These are phyloP conservation scores for Aphodius granarius DNA, from an alignment of 2,888 invertebrate species.

Conservation along the genomic window DNA sequence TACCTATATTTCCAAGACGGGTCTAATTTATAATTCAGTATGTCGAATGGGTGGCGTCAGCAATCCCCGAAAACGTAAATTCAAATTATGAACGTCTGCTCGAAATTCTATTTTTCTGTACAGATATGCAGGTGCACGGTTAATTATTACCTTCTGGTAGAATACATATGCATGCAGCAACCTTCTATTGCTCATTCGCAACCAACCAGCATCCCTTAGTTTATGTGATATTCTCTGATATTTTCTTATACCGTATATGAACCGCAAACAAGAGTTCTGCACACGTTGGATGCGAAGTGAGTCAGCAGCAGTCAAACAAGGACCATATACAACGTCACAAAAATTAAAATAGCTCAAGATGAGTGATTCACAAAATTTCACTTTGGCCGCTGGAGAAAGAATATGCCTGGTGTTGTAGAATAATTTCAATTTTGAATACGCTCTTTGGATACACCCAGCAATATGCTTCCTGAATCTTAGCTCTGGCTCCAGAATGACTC, in stretches of 20 bases:
- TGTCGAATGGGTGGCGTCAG: too few relatives aligned
- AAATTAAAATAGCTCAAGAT: constrained; percentile 18
- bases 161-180: constrained; percentile 11
- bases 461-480: too few relatives aligned
- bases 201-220: constrained; percentile 3
- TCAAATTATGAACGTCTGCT: constrained; percentile 10
- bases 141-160: constrained; percentile 8
- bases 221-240: not conserved
- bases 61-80: not conserved
- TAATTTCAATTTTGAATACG: constrained; percentile 3
- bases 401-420: not conserved
- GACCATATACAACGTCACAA: constrained; percentile 18
- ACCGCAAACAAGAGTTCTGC: constrained; percentile 23
- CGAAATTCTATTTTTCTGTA: constrained; percentile 17
- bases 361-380: constrained; percentile 2
- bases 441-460: not conserved
- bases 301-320: constrained; percentile 9
- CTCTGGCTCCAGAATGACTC: too few relatives aligned
- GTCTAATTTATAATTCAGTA: too few relatives aligned
- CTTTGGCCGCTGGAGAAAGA: not conserved
- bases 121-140: constrained; percentile 14
- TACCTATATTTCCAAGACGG: too few relatives aligned
- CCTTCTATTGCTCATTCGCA: constrained; percentile 18
- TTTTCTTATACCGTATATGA: constrained; percentile 12
- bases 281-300: constrained; percentile 16